phyloP scores from a whole-genome alignment of 2,888 invertebrate species.

The Fragum fragum region DNA sequence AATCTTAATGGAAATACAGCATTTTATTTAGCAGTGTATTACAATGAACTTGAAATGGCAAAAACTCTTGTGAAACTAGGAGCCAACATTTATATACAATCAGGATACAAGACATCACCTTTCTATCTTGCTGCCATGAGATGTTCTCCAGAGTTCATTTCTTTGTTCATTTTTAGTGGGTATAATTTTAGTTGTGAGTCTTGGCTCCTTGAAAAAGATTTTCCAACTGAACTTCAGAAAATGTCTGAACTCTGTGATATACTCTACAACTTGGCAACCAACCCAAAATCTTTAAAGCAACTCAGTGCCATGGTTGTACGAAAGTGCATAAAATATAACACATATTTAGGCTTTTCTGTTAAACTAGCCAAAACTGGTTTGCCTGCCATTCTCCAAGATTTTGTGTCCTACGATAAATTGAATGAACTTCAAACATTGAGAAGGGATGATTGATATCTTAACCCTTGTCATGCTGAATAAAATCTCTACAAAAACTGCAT shows the following conservation, averaged over 20 bases:
- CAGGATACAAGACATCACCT: slow-evolving; percentile 72
- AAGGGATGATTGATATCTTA: background rate
- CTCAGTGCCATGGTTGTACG: slow-evolving; percentile 67
- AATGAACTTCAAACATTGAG: background rate
- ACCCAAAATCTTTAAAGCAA: slow-evolving; percentile 66
- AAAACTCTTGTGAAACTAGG: slow-evolving; percentile 75
- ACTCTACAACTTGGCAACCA: slow-evolving; percentile 60
- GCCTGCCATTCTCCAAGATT: slow-evolving; percentile 18
- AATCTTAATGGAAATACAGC: slow-evolving; percentile 79
- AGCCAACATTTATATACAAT: slow-evolving; percentile 75
- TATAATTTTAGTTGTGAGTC: slow-evolving; percentile 73
- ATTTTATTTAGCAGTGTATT: slow-evolving; percentile 79
- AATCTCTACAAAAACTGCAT: too few relatives aligned
- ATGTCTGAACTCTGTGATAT: slow-evolving; percentile 58
- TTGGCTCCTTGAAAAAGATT: slow-evolving; percentile 70
- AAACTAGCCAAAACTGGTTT: slow-evolving; percentile 10
- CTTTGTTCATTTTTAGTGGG: slow-evolving; percentile 75
- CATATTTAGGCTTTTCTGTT: background rate
- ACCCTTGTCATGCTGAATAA: too few relatives aligned
- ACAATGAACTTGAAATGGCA: slow-evolving; percentile 76
- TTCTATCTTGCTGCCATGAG: slow-evolving; percentile 77
- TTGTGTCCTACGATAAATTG: slow-evolving; percentile 15
- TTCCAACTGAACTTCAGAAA: slow-evolving; percentile 66
- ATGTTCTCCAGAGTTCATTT: slow-evolving; percentile 68
- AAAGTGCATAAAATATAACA: slow-evolving; percentile 11